phyloP scores from a whole-genome alignment of 2,888 invertebrate genomes.

The Carcina quercana region DNA sequence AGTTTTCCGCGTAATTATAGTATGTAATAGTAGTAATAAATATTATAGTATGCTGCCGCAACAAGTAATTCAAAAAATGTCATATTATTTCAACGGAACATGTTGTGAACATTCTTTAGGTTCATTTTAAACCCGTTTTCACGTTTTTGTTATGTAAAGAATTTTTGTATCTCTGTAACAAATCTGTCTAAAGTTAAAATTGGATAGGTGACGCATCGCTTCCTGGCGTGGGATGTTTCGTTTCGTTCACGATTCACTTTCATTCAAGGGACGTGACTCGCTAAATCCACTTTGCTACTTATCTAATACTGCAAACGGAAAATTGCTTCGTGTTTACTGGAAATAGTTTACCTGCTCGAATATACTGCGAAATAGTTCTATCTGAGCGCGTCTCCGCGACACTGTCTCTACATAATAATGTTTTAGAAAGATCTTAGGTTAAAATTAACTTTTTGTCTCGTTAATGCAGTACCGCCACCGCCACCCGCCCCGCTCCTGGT shows the following conservation, averaged over 20 bases:
- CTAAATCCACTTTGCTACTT: conserved; percentile 48
- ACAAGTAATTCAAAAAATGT: too few species aligned
- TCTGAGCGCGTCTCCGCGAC: conserved; percentile 1
- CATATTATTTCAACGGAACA: too few species aligned
- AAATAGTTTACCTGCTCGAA: conserved; percentile 12
- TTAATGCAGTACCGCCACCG: conserved; percentile 24
- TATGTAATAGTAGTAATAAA: too few species aligned
- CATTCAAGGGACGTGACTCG: conserved; percentile 44
- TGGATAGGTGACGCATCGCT: conserved; percentile 27
- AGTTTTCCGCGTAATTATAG: too few species aligned
- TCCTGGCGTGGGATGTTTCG: conserved; percentile 29
- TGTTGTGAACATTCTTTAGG: too few species aligned
- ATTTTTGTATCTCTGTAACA: background rate
- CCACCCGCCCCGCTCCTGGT: conserved; percentile 22
- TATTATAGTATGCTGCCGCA: too few species aligned
- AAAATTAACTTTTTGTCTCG: conserved; percentile 30
- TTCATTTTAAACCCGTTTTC: too few species aligned
- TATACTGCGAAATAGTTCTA: conserved; percentile 10
- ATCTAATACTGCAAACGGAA: conserved; percentile 23
- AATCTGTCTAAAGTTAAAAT: conserved; percentile 21
- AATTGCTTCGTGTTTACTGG: conserved; percentile 13
- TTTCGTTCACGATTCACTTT: conserved; percentile 44
- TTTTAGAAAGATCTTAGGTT: conserved; percentile 6
- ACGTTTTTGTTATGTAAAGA: too few species aligned
- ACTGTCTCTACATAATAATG: background rate